Base-by-base conservation (phyloP, 2,797 vertebrate species). In the Taeniopygia guttata region DNA sequence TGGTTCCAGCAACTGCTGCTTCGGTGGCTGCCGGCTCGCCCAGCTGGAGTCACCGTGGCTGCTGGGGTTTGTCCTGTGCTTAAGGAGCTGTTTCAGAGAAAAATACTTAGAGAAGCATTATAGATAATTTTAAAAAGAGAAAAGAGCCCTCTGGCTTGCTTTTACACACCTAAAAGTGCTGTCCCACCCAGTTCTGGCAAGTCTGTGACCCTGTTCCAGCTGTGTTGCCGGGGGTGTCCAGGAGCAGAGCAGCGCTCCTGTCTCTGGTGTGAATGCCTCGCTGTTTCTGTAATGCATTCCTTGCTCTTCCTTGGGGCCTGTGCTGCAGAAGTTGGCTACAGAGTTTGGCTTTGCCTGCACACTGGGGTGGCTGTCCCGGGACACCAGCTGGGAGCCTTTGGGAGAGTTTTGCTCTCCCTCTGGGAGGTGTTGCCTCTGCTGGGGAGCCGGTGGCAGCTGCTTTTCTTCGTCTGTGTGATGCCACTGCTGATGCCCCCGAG, bases 391-490 rank as follows among this genome's bases (percentile, higher is more conserved):
- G 62, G 38, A 40, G 38, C 38, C 38, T 40, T 40, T 40, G 38
- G 38, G 38, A 40, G 38, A 40, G 54, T 59, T 79, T 58, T 1
- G 2, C 27, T 93, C 4, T 86, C 36, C 46, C 38, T 62, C 56
- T 38, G 55, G 56, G 40, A 67, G 55, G 3, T 20, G 32, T 7
- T 52, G 42, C 9, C 49, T 76, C 22, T 87, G 38, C 21, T 40
- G 66, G 49, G 85, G 54, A 26, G 4, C 16, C 0, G 0, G 30
- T 55, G 77, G 26, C 30, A 20, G 26, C 43, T 36, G 4, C 52
- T 18, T 1, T 0, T 10, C 38, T 66, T 29, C 62, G 36, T 29
- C 30, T 62, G 5, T 19, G 52, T 11, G 27, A 0, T 30, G 63
- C 18, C 46, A 8, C 15, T 58, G 86, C 79, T 23, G 77, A 13